Evolutionary conservation across 2,888 invertebrate species (phyloP).

Genomic region (Hemicrepidius hirtus): DNA sequence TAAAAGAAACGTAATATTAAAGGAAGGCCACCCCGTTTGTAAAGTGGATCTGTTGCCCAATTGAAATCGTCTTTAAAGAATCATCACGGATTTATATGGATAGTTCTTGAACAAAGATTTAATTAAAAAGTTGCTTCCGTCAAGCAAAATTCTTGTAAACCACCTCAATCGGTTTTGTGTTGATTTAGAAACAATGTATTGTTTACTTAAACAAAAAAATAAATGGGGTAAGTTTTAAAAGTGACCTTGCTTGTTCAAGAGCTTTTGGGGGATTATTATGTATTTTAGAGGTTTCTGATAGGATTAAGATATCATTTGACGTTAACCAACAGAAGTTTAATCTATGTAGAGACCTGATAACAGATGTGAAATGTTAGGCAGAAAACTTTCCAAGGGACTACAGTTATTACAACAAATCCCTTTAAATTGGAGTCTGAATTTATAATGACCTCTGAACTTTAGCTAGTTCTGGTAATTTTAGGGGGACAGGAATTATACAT

Average conservation of each 20-base stretch:
- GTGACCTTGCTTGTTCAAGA: too few species aligned
- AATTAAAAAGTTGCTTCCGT: neutral
- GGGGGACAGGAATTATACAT: slow-evolving; percentile 15
- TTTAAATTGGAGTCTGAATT: slow-evolving; percentile 16
- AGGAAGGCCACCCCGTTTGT: neutral
- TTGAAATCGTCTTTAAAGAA: slow-evolving; percentile 1
- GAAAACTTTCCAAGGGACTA: neutral
- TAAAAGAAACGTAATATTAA: neutral
- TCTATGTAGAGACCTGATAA: neutral
- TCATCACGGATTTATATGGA: neutral
- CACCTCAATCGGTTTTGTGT: too few species aligned
- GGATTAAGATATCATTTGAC: too few species aligned
- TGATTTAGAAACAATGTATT: too few species aligned
- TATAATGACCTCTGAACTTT: slow-evolving; percentile 10
- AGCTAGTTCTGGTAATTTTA: slow-evolving; percentile 9
- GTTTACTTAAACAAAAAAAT: too few species aligned
- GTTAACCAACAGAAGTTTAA: neutral
- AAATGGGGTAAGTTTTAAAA: too few species aligned
- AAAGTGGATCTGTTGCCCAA: neutral
- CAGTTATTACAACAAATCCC: slow-evolving; percentile 16
- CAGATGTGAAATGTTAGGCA: neutral
- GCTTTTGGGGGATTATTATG: too few species aligned
- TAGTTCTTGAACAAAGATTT: neutral
- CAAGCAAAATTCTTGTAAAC: too few species aligned
- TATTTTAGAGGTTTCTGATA: too few species aligned